Percentiles rank a stretch among this genome's conserved stretches.
Evolutionary conservation across 2,888 invertebrate genomes (phyloP).

Genomic region (Chamaedrilus cognettii): DNA sequence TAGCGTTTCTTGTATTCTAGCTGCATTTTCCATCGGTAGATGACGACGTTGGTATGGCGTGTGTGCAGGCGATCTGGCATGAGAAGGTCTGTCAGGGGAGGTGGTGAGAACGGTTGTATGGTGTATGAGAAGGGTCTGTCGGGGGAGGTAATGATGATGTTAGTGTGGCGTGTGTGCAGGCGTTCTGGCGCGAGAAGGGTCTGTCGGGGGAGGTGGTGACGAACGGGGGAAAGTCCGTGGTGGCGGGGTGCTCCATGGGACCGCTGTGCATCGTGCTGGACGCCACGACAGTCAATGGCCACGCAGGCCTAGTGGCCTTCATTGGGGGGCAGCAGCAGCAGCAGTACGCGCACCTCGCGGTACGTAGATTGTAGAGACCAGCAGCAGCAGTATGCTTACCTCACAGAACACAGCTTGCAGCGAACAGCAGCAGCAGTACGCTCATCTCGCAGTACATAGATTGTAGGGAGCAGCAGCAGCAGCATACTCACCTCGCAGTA

Average conservation of each 20-base stretch:
- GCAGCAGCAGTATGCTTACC: background rate
- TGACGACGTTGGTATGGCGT: too few relatives aligned
- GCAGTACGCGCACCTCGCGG: constrained; percentile 39
- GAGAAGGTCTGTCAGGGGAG: constrained; percentile 57
- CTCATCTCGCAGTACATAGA: too few relatives aligned
- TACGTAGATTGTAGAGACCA: constrained; percentile 23
- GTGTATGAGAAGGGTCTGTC: too few relatives aligned
- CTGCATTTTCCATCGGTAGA: too few relatives aligned
- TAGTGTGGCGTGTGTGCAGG: too few relatives aligned
- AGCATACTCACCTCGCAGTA: too few relatives aligned
- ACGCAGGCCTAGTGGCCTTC: constrained; percentile 59
- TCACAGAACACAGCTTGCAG: too few relatives aligned
- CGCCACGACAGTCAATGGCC: constrained; percentile 50
- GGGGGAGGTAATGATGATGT: too few relatives aligned
- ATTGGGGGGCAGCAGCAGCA: constrained; percentile 54
- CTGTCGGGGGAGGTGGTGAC: constrained; percentile 57
- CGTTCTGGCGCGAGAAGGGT: constrained; percentile 44
- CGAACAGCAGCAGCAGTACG: too few relatives aligned
- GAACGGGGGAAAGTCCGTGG: constrained; percentile 34
- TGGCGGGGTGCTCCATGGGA: constrained; percentile 44
- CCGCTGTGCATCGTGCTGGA: constrained; percentile 58
- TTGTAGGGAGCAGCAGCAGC: too few relatives aligned
- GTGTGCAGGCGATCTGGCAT: constrained; percentile 52
- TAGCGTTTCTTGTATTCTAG: too few relatives aligned
- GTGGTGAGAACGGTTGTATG: too few relatives aligned